phyloP scores from a whole-genome alignment of 2,888 invertebrate genomes.

The Nephrotoma flavescens region DNA sequence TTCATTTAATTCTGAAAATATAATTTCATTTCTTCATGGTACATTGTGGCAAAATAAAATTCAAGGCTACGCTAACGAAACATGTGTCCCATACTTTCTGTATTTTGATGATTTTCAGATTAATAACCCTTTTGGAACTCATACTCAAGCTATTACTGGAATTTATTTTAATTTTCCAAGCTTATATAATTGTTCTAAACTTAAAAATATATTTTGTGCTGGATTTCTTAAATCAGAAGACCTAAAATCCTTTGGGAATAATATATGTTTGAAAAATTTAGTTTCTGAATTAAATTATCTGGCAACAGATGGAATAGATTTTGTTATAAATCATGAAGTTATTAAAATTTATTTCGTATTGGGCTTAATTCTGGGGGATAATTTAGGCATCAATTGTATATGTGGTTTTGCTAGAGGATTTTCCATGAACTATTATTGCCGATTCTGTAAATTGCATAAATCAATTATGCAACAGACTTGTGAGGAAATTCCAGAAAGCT shows the following conservation, averaged over 20 bases:
- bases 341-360: slow-evolving; percentile 10
- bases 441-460: slow-evolving; percentile 16
- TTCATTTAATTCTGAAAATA: neutral
- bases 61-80: neutral
- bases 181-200: neutral
- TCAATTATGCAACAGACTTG: slow-evolving; percentile 13
- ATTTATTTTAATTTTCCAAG: slow-evolving; percentile 6
- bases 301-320: slow-evolving; percentile 14
- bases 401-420: slow-evolving; percentile 12
- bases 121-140: slow-evolving; percentile 8
- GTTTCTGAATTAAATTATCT: slow-evolving; percentile 16
- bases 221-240: neutral
- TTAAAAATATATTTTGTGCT: neutral
- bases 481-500: slow-evolving; percentile 4
- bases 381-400: neutral
- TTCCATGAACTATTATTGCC: slow-evolving; percentile 15
- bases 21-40: neutral
- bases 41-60: neutral
- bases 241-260: slow-evolving; percentile 10
- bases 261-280: slow-evolving; percentile 15
- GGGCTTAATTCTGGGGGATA: slow-evolving; percentile 12
- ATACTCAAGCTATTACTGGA: slow-evolving; percentile 5
- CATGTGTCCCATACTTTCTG: neutral
- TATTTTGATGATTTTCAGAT: slow-evolving; percentile 7
- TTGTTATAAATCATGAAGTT: slow-evolving; percentile 8